Conservation (phyloP, 2,797 vertebrate species). For the Muscicapa striata region DNA sequence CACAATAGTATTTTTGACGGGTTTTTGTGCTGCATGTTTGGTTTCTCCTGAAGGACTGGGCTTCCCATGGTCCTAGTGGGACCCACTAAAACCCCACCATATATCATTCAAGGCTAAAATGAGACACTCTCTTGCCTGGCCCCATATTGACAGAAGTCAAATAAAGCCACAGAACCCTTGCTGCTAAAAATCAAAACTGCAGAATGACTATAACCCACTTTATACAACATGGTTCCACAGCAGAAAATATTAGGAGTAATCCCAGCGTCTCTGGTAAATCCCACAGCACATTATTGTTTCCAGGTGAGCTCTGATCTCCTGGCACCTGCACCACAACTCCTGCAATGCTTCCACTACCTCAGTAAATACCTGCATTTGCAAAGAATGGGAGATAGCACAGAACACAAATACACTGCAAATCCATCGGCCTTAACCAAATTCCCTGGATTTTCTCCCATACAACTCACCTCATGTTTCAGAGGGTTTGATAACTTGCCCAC, state of each 20-base stretch:
- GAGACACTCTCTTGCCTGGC: neutral
- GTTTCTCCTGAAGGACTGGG: neutral
- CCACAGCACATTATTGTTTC: neutral
- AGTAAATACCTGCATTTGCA: neutral
- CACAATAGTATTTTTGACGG: rapidly evolving
- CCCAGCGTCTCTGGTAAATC: neutral
- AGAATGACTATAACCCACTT: neutral
- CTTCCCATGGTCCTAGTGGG: neutral
- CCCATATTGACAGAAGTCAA: neutral
- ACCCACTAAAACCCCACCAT: neutral
- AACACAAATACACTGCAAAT: neutral
- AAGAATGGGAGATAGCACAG: neutral
- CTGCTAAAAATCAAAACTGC: neutral
- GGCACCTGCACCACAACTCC: neutral
- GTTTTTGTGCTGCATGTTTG: neutral
- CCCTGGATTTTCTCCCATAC: neutral
- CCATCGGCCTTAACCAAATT: neutral
- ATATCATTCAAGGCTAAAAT: neutral
- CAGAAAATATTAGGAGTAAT: neutral
- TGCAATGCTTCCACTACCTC: neutral
- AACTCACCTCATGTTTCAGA: neutral
- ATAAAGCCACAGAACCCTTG: neutral
- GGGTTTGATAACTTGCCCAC: neutral
- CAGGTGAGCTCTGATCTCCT: neutral
- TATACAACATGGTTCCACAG: neutral